These are phyloP conservation scores for Terrapene triunguis DNA, from an alignment of 2,113 vertebrate species.

Conservation along the genomic window DNA sequence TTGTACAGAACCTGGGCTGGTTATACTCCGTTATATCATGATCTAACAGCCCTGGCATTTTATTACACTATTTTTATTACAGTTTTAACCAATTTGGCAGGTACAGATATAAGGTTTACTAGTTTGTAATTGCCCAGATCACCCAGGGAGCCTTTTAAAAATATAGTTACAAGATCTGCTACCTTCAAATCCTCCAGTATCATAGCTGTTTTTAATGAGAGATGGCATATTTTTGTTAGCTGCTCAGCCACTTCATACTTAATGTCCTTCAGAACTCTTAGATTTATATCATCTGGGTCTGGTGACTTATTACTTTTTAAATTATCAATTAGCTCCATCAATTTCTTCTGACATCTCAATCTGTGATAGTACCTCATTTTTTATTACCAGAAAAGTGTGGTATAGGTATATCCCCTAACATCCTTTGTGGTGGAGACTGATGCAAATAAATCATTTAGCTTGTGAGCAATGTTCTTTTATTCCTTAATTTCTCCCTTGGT, in stretches of 20 bases:
- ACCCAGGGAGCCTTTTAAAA: neutral
- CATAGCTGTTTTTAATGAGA: neutral
- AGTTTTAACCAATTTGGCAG: neutral
- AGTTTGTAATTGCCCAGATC: neutral
- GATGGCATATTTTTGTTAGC: neutral
- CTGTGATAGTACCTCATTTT: neutral
- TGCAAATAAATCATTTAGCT: neutral
- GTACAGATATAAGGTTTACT: neutral
- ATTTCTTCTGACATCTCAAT: neutral
- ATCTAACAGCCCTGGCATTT: neutral
- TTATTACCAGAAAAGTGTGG: neutral
- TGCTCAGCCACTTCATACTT: neutral
- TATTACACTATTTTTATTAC: neutral
- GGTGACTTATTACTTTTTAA: neutral
- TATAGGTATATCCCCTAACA: neutral
- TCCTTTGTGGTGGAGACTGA: neutral
- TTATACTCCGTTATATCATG: neutral
- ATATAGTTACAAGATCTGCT: neutral
- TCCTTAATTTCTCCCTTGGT: neutral
- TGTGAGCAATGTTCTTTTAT: neutral
- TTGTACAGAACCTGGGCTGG: neutral
- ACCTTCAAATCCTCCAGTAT: neutral
- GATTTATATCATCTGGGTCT: neutral
- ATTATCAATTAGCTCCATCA: neutral
- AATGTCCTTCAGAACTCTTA: neutral